Conservation (phyloP, 2,113 vertebrate species). For the Redunca redunca region DNA sequence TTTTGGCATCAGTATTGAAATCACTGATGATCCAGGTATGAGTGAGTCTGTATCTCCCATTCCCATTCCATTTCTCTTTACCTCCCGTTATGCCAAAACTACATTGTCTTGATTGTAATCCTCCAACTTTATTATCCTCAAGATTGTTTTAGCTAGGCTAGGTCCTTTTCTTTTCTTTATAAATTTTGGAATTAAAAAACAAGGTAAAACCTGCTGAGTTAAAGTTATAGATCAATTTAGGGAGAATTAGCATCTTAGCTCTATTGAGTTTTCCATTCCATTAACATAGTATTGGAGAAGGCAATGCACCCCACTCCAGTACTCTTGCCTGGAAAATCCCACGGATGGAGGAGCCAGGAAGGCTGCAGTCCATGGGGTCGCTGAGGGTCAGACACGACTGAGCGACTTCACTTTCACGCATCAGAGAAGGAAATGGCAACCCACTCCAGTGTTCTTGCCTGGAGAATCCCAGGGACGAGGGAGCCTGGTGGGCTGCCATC, state of each 20-base stretch:
- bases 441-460: no score
- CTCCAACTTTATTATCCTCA: neutral
- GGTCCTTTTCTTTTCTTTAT: neutral
- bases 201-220: neutral
- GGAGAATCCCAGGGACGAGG: no score
- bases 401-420: no score
- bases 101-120: neutral
- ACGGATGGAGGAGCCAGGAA: no score
- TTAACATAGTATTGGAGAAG: no score
- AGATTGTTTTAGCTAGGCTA: neutral
- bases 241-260: neutral
- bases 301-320: no score
- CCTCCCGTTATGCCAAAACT: neutral
- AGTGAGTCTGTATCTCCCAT: neutral
- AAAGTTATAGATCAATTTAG: neutral
- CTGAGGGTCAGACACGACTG: no score
- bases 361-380: no score
- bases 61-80: neutral
- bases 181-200: neutral
- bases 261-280: neutral
- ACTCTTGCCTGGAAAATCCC: no score
- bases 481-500: no score
- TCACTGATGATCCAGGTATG: neutral
- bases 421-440: no score
- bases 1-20: neutral